Conservation (phyloP, 2,888 invertebrate genomes). For the Graphium colonna region DNA sequence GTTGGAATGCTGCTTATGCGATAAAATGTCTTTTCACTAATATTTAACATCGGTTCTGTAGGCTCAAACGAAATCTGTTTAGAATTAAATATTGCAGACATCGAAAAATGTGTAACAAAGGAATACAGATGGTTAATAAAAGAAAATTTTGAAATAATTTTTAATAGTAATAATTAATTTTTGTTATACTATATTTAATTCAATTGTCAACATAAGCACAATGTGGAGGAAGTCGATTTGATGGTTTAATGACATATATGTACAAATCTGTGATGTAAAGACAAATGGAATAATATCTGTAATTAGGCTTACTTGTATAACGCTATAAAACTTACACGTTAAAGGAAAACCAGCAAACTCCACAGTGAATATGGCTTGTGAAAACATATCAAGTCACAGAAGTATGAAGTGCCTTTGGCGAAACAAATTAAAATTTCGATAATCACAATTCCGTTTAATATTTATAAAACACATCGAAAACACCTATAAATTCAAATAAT, state of each 20-base stretch:
- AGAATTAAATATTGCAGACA: background rate
- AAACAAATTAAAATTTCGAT: no score
- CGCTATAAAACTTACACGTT: no score
- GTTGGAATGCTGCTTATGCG: slow-evolving; percentile 18
- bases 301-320: no score
- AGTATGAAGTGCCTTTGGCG: no score
- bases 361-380: background rate
- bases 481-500: no score
- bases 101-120: background rate
- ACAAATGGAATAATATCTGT: background rate
- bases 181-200: background rate
- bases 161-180: background rate
- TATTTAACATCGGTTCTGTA: background rate
- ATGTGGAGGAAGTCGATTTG: background rate
- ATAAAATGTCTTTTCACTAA: background rate
- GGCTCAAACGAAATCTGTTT: background rate
- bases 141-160: no score
- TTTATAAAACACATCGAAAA: no score
- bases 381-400: slow-evolving; percentile 4
- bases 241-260: background rate
- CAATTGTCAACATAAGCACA: background rate
- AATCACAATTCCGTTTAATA: no score
- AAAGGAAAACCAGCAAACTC: slow-evolving; percentile 1
- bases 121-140: no score
- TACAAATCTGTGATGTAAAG: background rate